Percentiles rank a stretch among this genome's conserved stretches.
These are phyloP conservation scores for Neria commutata DNA, from an alignment of 2,888 invertebrate genomes.

Conservation along the genomic window DNA sequence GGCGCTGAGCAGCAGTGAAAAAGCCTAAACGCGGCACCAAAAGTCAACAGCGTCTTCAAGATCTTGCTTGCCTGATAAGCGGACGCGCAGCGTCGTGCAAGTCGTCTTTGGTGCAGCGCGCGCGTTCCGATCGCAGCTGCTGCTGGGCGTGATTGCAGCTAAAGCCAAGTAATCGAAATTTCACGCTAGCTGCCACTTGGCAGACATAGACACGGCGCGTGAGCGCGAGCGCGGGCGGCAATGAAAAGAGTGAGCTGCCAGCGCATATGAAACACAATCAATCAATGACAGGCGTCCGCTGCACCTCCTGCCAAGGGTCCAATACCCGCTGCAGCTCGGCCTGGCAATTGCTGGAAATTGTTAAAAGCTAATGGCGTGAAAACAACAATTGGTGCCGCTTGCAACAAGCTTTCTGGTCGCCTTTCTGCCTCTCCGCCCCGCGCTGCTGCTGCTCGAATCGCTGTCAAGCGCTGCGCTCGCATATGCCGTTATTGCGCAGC, in stretches of 20 bases:
- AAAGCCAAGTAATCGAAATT: not conserved
- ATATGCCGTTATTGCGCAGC: not conserved
- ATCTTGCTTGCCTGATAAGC: constrained; percentile 28
- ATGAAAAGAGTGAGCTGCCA: constrained; percentile 12
- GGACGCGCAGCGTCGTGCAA: not conserved
- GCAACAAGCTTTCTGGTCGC: not conserved
- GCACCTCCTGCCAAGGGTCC: constrained; percentile 17
- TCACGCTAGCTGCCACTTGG: constrained; percentile 5
- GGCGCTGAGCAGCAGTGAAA: constrained; percentile 17
- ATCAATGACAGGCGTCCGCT: constrained; percentile 50
- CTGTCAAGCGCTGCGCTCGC: constrained; percentile 15
- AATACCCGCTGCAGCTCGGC: constrained; percentile 21
- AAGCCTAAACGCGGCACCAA: not conserved
- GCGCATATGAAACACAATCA: constrained; percentile 41
- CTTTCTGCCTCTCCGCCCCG: too few species aligned
- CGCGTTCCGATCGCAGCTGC: too few species aligned
- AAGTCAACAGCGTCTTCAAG: constrained; percentile 21
- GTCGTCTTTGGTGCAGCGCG: too few species aligned
- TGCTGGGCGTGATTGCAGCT: too few species aligned
- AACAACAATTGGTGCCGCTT: constrained; percentile 38
- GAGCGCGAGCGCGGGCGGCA: not conserved
- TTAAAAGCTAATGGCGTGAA: constrained; percentile 47
- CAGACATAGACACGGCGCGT: not conserved
- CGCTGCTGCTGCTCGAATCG: constrained; percentile 1
- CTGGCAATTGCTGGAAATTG: not conserved